Evolutionary conservation across 2,888 invertebrate genomes (phyloP).

Genomic region (Caenorhabditis sp.): DNA sequence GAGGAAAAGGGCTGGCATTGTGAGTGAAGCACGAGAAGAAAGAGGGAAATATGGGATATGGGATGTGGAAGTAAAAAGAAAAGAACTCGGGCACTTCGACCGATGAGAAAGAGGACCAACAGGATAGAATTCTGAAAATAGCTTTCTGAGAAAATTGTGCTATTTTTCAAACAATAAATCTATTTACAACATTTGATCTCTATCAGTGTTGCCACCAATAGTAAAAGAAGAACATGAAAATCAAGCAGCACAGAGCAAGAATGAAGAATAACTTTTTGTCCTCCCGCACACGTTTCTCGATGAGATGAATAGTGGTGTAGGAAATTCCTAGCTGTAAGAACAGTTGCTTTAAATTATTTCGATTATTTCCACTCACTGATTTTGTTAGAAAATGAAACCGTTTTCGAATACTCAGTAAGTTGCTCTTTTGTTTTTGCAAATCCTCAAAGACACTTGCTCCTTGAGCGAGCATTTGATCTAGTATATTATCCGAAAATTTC

Average conservation of each 20-base stretch:
- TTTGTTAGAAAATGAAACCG: constrained; percentile 35
- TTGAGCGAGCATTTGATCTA: constrained; percentile 43
- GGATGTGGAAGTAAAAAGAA: no score
- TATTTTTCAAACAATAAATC: no score
- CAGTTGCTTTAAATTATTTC: neutral
- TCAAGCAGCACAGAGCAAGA: constrained; percentile 24
- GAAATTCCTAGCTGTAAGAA: constrained; percentile 39
- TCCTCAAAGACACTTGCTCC: constrained; percentile 28
- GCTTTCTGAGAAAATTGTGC: no score
- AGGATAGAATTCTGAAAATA: no score
- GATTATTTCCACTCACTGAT: constrained; percentile 14
- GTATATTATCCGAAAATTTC: constrained; percentile 22
- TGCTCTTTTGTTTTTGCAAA: constrained; percentile 33
- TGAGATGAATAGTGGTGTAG: constrained; percentile 39
- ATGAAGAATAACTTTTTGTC: constrained; percentile 27
- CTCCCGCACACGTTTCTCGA: constrained; percentile 45
- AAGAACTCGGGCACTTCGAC: no score
- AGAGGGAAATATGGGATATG: no score
- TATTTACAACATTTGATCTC: no score
- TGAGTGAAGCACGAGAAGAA: no score
- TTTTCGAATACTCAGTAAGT: constrained; percentile 22
- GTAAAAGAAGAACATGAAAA: constrained; percentile 47
- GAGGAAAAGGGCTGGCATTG: no score
- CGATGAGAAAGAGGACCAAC: no score
- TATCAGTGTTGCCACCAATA: no score